A percentile compares a stretch with the other conserved stretches of the same genome.
These are phyloP conservation scores for Caenorhabditis wallacei DNA, from an alignment of 2,888 invertebrate genomes.

Conservation along the genomic window DNA sequence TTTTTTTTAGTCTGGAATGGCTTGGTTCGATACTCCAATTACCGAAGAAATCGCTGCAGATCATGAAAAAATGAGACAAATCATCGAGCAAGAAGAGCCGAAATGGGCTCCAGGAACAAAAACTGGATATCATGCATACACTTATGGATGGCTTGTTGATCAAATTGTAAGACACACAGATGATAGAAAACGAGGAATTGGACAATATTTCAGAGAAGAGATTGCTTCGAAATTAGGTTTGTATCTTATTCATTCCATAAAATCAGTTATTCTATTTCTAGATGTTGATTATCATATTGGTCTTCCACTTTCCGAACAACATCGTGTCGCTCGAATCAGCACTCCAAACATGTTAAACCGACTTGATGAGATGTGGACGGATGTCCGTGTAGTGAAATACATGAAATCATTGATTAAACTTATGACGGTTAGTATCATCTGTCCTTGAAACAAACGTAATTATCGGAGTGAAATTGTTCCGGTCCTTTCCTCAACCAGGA, in stretches of 20 bases:
- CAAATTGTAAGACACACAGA: conserved; percentile 70
- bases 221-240: conserved; percentile 54
- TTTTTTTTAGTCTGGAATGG: conserved; percentile 71
- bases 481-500: conserved; percentile 29
- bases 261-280: conserved; percentile 57
- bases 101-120: conserved; percentile 75
- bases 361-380: conserved; percentile 66
- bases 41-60: conserved; percentile 72
- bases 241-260: neutral
- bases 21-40: conserved; percentile 73
- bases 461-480: conserved; percentile 18
- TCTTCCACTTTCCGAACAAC: conserved; percentile 73
- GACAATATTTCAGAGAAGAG: conserved; percentile 66
- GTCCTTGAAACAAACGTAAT: conserved; percentile 21
- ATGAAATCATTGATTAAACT: conserved; percentile 65
- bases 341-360: conserved; percentile 64
- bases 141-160: conserved; percentile 72
- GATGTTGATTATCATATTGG: conserved; percentile 83
- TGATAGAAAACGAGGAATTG: conserved; percentile 65
- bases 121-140: conserved; percentile 71
- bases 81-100: conserved; percentile 71
- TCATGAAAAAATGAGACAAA: conserved; percentile 67
- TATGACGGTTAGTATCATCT: conserved; percentile 54
- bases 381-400: conserved; percentile 66
- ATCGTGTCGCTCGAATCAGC: conserved; percentile 71